phyloP scores from a whole-genome alignment of 2,113 vertebrate species.

The Brachionichthys hirsutus region DNA sequence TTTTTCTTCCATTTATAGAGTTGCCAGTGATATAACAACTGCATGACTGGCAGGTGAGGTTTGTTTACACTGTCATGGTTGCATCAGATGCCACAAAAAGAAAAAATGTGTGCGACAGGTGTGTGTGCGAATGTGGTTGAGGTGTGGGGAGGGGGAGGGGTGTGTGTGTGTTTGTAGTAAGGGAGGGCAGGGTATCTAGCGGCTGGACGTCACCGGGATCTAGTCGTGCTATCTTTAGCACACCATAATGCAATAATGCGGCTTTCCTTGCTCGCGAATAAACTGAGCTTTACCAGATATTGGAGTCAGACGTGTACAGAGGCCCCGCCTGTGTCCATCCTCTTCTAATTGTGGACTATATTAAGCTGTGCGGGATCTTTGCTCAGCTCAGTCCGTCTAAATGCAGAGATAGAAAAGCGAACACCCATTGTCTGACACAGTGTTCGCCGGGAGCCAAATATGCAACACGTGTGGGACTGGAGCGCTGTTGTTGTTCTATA shows the following conservation, averaged over 20 bases:
- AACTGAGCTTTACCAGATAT: conserved; percentile 71
- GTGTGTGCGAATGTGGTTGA: conserved; percentile 28
- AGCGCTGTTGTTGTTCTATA: conserved; percentile 31
- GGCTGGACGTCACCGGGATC: conserved; percentile 35
- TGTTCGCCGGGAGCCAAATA: conserved; percentile 41
- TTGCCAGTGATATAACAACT: too few species aligned
- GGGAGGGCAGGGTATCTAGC: neutral
- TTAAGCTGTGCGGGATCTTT: conserved; percentile 60
- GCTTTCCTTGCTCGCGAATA: conserved; percentile 63
- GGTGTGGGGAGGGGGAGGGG: conserved; percentile 3
- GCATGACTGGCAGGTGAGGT: conserved; percentile 24
- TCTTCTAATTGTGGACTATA: conserved; percentile 54
- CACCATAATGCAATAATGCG: conserved; percentile 63
- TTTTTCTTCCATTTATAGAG: neutral
- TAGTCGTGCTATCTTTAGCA: conserved; percentile 59
- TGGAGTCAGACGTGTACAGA: conserved; percentile 59
- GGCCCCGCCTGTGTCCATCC: conserved; percentile 52
- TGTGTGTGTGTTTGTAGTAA: neutral
- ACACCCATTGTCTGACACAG: conserved; percentile 57
- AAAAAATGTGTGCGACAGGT: conserved; percentile 45
- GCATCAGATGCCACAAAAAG: conserved; percentile 13
- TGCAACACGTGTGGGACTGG: conserved; percentile 37
- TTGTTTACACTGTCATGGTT: conserved; percentile 25
- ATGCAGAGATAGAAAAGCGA: conserved; percentile 67
- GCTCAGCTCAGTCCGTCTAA: conserved; percentile 60